Conservation (phyloP, 2,888 invertebrate species). For the Platycnemis pennipes region DNA sequence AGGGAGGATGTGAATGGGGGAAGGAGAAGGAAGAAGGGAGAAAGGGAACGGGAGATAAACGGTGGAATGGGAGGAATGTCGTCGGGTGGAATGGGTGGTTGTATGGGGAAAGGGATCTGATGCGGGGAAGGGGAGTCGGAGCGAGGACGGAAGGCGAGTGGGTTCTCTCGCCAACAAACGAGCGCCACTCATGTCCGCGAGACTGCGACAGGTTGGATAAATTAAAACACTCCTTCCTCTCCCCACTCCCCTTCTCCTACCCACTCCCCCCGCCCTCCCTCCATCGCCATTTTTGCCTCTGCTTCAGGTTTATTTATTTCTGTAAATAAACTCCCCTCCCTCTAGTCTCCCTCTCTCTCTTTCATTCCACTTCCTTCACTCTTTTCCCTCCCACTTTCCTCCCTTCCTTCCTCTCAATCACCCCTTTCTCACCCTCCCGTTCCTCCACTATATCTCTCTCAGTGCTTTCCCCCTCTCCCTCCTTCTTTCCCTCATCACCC, state of each 20-base stretch:
- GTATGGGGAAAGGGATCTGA: neutral
- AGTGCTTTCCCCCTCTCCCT: neutral
- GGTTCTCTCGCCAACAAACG: slow-evolving; percentile 36
- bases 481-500: neutral
- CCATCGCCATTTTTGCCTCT: neutral
- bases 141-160: slow-evolving; percentile 4
- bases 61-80: neutral
- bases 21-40: neutral
- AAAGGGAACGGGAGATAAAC: neutral
- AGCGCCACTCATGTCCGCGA: slow-evolving; percentile 39
- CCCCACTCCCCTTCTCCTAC: neutral
- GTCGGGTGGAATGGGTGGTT: neutral
- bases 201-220: slow-evolving; percentile 39
- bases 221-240: neutral
- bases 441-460: neutral
- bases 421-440: neutral
- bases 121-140: neutral
- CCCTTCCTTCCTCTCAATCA: neutral
- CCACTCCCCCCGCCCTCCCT: neutral
- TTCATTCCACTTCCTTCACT: neutral
- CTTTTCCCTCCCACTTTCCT: neutral
- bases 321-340: neutral
- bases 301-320: slow-evolving; percentile 19
- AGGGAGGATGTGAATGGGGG: neutral
- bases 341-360: neutral